Percentiles rank a stretch among this genome's conserved stretches.
These are phyloP conservation scores for Gandaritis pyraliata DNA, from an alignment of 2,888 invertebrate species.

Conservation along the genomic window DNA sequence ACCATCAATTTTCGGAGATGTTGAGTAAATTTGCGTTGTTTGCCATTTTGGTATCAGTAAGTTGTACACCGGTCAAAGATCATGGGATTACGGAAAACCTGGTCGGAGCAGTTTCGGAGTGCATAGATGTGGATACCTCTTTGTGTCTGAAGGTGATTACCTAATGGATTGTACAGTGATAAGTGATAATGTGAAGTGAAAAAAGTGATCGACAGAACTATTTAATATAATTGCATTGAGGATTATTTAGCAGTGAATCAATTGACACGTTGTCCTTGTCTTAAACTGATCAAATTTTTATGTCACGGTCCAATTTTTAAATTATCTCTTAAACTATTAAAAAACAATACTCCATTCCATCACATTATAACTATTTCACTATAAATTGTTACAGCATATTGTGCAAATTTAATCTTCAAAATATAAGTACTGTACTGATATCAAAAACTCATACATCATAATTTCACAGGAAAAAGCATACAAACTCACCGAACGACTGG, in stretches of 20 bases:
- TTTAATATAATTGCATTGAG: not conserved
- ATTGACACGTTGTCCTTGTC: not conserved
- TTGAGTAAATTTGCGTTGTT: conserved; percentile 68
- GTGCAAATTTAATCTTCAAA: too few relatives aligned
- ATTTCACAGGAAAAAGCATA: conserved; percentile 84
- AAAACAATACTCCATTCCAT: too few relatives aligned
- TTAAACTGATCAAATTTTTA: too few relatives aligned
- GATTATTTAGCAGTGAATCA: conserved; percentile 8
- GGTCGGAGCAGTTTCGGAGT: conserved; percentile 80
- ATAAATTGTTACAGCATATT: too few relatives aligned
- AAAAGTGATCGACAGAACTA: conserved; percentile 7
- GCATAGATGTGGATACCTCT: conserved; percentile 83
- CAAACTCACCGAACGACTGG: conserved; percentile 83
- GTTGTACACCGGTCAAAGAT: conserved; percentile 71
- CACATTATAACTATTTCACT: too few relatives aligned
- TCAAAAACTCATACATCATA: not conserved
- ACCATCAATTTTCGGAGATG: conserved; percentile 62
- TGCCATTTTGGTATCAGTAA: conserved; percentile 70
- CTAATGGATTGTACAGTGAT: conserved; percentile 52
- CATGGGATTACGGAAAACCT: conserved; percentile 74
- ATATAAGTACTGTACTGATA: not conserved
- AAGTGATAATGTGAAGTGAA: conserved; percentile 49
- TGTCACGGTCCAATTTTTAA: not conserved
- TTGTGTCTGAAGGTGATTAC: conserved; percentile 86
- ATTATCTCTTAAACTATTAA: not conserved